phyloP scores from a whole-genome alignment of 2,797 vertebrate genomes.

The Sciurus carolinensis region DNA sequence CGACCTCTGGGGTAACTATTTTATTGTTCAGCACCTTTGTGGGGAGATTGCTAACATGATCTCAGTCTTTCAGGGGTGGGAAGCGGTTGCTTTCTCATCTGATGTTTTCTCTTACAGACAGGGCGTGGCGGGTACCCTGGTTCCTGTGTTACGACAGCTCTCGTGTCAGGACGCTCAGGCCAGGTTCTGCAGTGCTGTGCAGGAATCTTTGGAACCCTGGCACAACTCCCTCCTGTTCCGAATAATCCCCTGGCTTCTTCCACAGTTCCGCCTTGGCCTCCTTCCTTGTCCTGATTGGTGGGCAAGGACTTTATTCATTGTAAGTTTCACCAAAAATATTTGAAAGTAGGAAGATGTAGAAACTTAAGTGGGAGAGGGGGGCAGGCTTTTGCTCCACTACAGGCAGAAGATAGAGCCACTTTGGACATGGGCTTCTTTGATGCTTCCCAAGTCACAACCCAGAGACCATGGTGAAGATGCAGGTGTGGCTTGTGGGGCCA shows the following conservation, averaged over 20 bases:
- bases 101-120: not conserved
- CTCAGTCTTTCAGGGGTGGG: not conserved
- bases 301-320: not conserved
- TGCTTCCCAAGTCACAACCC: not conserved
- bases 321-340: not conserved
- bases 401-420: not conserved
- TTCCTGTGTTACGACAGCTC: not conserved
- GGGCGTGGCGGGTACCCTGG: too few relatives aligned
- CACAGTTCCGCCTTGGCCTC: too few relatives aligned
- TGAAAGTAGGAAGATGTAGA: not conserved
- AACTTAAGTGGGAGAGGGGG: not conserved
- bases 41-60: not conserved
- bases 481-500: not conserved
- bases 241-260: not conserved
- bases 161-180: too few relatives aligned
- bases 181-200: too few relatives aligned
- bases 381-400: rapidly evolving
- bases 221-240: not conserved
- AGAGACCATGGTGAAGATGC: not conserved
- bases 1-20: not conserved
- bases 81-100: not conserved
- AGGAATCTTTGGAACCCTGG: not conserved
- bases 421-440: not conserved
- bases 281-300: not conserved
- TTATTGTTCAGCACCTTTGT: not conserved